A percentile compares a stretch with the other conserved stretches of the same genome.
Evolutionary conservation across 1,140 invertebrate species (phyloP).

Genomic region (Apis dorsata): DNA sequence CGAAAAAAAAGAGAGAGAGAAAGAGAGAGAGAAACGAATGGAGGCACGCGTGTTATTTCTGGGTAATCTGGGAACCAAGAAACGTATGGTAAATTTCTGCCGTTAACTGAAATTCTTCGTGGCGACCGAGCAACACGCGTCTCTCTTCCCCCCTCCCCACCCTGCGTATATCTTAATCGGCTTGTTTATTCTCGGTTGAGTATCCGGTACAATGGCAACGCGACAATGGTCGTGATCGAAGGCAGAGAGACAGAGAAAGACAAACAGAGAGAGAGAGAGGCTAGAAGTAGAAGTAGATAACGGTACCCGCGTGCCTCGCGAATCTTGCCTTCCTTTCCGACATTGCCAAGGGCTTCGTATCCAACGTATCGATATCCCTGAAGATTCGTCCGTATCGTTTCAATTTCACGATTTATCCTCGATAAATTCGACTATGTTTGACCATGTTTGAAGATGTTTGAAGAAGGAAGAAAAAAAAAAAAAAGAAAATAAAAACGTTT

Average conservation of each 20-base stretch:
- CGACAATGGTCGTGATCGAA: conserved; percentile 17
- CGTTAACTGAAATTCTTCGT: conserved; percentile 11
- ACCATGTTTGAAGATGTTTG: too few species aligned
- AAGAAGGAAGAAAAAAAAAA: too few species aligned
- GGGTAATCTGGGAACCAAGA: neutral
- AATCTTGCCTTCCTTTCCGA: neutral
- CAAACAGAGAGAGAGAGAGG: neutral
- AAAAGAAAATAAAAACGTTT: too few species aligned
- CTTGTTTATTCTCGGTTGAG: conserved; percentile 4
- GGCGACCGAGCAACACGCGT: too few species aligned
- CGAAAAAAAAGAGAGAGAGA: too few species aligned
- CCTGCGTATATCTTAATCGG: neutral
- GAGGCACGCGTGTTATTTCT: conserved; percentile 19
- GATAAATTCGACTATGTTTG: too few species aligned
- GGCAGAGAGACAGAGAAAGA: neutral
- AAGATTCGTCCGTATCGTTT: too few species aligned
- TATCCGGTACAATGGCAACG: neutral
- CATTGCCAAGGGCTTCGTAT: neutral
- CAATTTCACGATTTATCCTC: too few species aligned
- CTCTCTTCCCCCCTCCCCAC: neutral
- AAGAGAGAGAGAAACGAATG: conserved; percentile 11
- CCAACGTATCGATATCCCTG: too few species aligned
- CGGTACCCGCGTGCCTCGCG: neutral
- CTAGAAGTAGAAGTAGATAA: conserved; percentile 15
- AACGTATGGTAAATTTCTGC: conserved; percentile 3